These are phyloP conservation scores for Ophion costatus DNA, from an alignment of 2,888 invertebrate genomes.

Conservation along the genomic window DNA sequence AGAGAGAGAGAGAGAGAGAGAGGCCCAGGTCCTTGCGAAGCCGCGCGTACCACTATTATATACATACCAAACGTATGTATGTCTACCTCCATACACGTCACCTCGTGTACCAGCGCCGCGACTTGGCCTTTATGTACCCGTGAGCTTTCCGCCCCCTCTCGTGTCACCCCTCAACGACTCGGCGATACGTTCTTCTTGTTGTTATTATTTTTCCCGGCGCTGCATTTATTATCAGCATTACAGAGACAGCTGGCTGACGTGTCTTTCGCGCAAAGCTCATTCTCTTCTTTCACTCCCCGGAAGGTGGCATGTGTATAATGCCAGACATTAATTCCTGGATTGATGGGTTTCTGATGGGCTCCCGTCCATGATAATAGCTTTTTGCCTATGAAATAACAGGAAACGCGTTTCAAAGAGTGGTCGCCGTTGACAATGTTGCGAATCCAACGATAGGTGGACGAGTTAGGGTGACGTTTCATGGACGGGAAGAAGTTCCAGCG, in stretches of 20 bases:
- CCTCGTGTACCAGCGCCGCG: slow-evolving; percentile 12
- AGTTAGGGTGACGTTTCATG: background rate
- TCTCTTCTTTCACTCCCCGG: slow-evolving; percentile 37
- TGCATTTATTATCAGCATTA: slow-evolving; percentile 63
- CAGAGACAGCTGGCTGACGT: slow-evolving; percentile 61
- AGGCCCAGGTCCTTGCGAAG: slow-evolving; percentile 72
- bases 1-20: background rate
- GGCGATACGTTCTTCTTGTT: slow-evolving; percentile 42
- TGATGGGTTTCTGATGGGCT: background rate
- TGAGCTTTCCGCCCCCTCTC: slow-evolving; percentile 73
- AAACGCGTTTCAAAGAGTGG: background rate
- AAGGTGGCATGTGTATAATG: slow-evolving; percentile 14
- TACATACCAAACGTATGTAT: slow-evolving; percentile 25
- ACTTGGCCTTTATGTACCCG: slow-evolving; percentile 39
- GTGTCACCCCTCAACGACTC: slow-evolving; percentile 67
- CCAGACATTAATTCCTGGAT: slow-evolving; percentile 8
- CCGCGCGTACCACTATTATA: slow-evolving; percentile 39
- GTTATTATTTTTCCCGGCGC: slow-evolving; percentile 73
- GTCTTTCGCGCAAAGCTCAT: slow-evolving; percentile 40
- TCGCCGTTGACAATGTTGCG: background rate
- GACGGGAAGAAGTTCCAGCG: background rate
- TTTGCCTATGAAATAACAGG: background rate
- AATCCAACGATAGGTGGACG: background rate
- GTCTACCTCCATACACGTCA: slow-evolving; percentile 30
- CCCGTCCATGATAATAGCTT: background rate